A percentile compares a stretch with the other conserved stretches of the same genome.
Evolutionary conservation across 2,888 invertebrate genomes (phyloP).

Genomic region (Vanessa cardui): DNA sequence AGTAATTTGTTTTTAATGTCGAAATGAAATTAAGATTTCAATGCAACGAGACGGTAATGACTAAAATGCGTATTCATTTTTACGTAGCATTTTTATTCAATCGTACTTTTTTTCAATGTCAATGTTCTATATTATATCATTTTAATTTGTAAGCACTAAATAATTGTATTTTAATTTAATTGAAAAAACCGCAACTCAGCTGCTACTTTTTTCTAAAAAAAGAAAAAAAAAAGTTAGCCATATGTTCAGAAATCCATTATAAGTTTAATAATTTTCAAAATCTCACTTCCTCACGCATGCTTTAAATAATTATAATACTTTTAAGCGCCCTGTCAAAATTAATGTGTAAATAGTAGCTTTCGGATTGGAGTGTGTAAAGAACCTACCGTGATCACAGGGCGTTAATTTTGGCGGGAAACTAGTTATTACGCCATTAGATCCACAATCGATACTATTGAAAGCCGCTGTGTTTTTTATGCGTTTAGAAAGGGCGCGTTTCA

Average conservation of each 20-base stretch:
- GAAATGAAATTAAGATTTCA: conserved; percentile 38
- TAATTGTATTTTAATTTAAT: conserved; percentile 6
- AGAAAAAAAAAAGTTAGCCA: conserved; percentile 45
- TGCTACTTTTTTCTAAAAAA: conserved; percentile 13
- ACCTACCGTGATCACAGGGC: conserved; percentile 64
- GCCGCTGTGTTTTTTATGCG: conserved; percentile 52
- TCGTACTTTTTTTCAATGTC: not conserved
- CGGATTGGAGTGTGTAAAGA: conserved; percentile 56
- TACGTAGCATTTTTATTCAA: not conserved
- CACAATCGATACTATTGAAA: conserved; percentile 76
- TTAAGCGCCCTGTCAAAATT: conserved; percentile 78
- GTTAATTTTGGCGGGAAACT: conserved; percentile 75
- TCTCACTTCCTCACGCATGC: conserved; percentile 63
- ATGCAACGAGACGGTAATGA: conserved; percentile 10
- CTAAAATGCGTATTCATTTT: not conserved
- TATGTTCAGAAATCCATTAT: conserved; percentile 71
- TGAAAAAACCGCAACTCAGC: conserved; percentile 7
- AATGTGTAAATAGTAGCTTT: conserved; percentile 81
- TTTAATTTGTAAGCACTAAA: not conserved
- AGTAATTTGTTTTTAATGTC: conserved; percentile 43
- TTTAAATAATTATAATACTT: conserved; percentile 75
- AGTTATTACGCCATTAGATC: conserved; percentile 78
- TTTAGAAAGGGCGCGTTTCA: conserved; percentile 55
- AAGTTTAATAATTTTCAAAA: conserved; percentile 56
- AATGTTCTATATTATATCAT: too few relatives aligned